Conservation (phyloP, 2,797 vertebrate genomes). For the Pyrocephalus nanus region DNA sequence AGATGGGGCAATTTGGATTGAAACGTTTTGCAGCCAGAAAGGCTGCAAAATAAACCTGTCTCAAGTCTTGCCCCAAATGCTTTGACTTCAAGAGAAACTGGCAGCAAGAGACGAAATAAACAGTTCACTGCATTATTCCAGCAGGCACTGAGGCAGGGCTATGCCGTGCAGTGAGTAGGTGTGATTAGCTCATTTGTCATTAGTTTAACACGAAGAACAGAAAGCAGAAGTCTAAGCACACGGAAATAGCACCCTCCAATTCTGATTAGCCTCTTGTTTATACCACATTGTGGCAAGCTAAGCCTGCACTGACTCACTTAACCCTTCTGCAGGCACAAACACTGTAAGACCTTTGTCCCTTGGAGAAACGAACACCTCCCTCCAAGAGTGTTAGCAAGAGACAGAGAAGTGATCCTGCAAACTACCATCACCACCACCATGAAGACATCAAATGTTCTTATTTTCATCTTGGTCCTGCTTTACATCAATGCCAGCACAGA, state of each 20-base stretch:
- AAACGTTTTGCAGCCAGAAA: background rate
- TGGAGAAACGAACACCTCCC: constrained; percentile 34
- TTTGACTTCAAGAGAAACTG: constrained; percentile 12
- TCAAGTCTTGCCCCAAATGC: background rate
- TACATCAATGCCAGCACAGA: background rate
- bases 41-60: background rate
- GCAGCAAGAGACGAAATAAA: background rate
- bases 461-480: constrained; percentile 57
- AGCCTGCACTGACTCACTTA: background rate
- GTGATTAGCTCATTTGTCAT: constrained; percentile 44
- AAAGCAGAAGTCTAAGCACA: constrained; percentile 44
- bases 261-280: constrained; percentile 24
- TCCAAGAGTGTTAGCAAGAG: background rate
- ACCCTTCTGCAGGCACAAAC: background rate
- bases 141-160: background rate
- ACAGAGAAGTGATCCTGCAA: background rate
- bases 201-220: background rate
- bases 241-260: constrained; percentile 20
- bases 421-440: constrained; percentile 32
- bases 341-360: background rate
- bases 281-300: background rate
- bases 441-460: constrained; percentile 3
- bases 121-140: background rate
- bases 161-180: background rate
- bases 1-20: background rate